phyloP scores from a whole-genome alignment of 2,113 vertebrate genomes.

The Odobenus rosmarus region DNA sequence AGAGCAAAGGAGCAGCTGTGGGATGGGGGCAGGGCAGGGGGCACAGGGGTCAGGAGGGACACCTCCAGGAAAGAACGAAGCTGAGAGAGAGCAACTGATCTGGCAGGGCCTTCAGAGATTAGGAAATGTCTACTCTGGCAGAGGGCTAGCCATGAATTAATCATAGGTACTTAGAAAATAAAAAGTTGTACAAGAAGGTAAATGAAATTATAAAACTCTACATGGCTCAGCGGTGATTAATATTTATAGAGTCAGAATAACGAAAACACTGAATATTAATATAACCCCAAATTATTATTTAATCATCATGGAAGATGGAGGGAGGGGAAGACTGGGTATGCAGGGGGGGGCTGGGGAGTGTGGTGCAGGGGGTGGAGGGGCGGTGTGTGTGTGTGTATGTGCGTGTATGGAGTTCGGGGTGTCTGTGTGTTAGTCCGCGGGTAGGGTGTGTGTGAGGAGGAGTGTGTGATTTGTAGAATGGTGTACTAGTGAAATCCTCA shows the following conservation, averaged over 20 bases:
- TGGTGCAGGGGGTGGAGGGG: not conserved
- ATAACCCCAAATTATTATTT: constrained; percentile 74
- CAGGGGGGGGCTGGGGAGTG: too few relatives aligned
- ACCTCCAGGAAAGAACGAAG: not conserved
- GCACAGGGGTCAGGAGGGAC: not conserved
- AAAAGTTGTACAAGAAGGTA: constrained; percentile 81
- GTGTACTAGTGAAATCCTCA: not conserved
- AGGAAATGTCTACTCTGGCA: not conserved
- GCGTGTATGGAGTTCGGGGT: accelerated
- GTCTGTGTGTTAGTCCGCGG: not conserved
- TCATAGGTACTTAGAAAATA: constrained; percentile 73
- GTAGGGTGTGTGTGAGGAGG: not conserved
- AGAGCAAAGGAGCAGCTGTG: not conserved
- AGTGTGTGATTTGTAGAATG: not conserved
- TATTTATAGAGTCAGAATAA: constrained; percentile 80
- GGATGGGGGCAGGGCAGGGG: not conserved
- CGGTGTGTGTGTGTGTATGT: too few relatives aligned
- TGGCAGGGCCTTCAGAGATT: not conserved
- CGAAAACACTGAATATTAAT: constrained; percentile 82
- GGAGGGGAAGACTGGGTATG: not conserved
- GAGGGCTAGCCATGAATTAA: constrained; percentile 72
- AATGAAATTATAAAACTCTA: constrained; percentile 81
- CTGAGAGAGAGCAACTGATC: not conserved
- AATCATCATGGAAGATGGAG: constrained; percentile 50
- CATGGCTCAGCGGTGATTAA: constrained; percentile 77